Conservation (phyloP, 2,113 vertebrate genomes). For the Rhinichthys klamathensis region DNA sequence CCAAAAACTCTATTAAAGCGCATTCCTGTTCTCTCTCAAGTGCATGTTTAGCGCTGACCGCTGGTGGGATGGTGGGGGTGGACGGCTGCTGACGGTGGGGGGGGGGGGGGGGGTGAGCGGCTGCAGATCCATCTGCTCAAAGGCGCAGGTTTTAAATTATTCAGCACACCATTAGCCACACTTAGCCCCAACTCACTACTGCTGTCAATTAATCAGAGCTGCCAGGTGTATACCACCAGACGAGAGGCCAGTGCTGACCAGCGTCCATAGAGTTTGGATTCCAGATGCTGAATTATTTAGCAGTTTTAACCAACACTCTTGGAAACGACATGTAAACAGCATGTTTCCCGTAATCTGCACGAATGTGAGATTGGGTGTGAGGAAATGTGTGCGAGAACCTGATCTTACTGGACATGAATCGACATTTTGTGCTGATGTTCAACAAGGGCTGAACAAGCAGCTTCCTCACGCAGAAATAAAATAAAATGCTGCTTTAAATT, state of each 20-base stretch:
- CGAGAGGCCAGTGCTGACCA: constrained; percentile 21
- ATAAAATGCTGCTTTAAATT: background rate
- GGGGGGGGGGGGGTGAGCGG: constrained; percentile 28
- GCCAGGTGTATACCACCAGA: constrained; percentile 27
- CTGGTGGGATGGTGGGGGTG: background rate
- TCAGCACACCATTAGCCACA: constrained; percentile 63
- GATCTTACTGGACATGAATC: constrained; percentile 27
- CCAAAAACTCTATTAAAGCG: constrained; percentile 7
- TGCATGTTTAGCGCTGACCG: constrained; percentile 20
- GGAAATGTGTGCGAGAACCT: constrained; percentile 31
- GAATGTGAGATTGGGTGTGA: constrained; percentile 64
- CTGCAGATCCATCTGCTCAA: constrained; percentile 59
- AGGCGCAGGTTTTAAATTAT: constrained; percentile 60
- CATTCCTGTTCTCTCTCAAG: constrained; percentile 15
- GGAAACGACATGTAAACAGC: constrained; percentile 62
- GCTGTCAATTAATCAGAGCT: constrained; percentile 59
- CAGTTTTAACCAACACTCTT: constrained; percentile 66
- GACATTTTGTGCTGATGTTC: background rate
- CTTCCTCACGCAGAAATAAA: background rate
- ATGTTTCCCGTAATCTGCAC: constrained; percentile 67
- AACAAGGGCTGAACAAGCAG: background rate
- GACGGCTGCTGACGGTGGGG: constrained; percentile 12
- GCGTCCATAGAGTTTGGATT: constrained; percentile 29
- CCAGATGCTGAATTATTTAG: constrained; percentile 73
- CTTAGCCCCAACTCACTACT: constrained; percentile 48